Base-by-base conservation (phyloP, 37 sponge, comb jelly and placozoan species). In the Beroe ovata region DNA sequence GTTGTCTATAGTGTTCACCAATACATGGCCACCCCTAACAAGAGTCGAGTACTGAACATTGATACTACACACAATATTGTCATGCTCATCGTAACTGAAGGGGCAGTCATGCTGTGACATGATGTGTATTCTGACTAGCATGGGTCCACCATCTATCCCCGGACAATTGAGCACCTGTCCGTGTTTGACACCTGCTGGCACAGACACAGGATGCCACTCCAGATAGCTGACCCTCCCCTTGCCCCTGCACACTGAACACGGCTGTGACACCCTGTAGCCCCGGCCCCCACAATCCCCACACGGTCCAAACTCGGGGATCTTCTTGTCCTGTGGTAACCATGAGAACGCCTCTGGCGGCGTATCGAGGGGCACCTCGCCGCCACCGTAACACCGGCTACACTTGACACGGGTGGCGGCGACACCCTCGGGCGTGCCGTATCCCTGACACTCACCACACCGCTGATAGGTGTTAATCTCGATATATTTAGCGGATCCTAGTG, bases 401-500 rank as follows among this genome's bases (percentile, higher is more conserved):
- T 77, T 35, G 28, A 77, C 54, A 16, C 84, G 42, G 38, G 42
- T 41, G 18, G 25, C 21, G 22, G 84, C 38, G 6, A 35, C 84
- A n/a, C 84, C 84, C 84, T 77, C 47, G 1, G 84, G 36, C 21
- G 84, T 36, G n/a, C 84, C 84, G 20, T 42, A 77, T 0, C 84
- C 84, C 18, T 77, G 8, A 77, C 84, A 77, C 54, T 77, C 20
- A n/a, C 20, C 25, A 77, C 84, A 77, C 20, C 26, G 20, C 54
- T 77, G 84, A 23, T 77, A 54, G 47, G 84, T 77, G 84, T 77
- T 77, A 21, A 77, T 77, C 84, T 77, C 84, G 19, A 77, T 77
- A 20, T 77, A 77, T 54, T 77, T 77, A 42, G 84, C 84, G 35
- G 84, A 39, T n/a, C 84, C 84, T 54, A 77, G 20, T 20, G 41